Conservation (phyloP, 1,140 invertebrate genomes). For the Drosophila persimilis region DNA sequence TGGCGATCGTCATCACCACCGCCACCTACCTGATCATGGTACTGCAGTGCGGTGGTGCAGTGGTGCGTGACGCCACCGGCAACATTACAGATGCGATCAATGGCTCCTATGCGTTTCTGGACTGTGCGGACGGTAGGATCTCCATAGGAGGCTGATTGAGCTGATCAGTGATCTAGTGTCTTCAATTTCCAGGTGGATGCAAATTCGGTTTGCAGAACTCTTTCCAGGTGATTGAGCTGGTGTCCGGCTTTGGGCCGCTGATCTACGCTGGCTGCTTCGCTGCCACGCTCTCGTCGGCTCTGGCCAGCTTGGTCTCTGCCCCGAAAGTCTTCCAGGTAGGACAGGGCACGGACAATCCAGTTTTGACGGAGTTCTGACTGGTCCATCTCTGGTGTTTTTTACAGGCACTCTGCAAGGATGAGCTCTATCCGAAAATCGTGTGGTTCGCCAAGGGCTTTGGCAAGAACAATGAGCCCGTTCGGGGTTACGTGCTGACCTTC, state of each 20-base stretch:
- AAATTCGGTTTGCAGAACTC: conserved; percentile 89
- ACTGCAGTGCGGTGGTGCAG: conserved; percentile 88
- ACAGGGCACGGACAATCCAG: too few relatives aligned
- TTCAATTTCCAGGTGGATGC: conserved; percentile 81
- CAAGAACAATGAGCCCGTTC: conserved; percentile 94
- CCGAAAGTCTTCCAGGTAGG: conserved; percentile 94
- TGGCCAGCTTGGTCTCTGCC: conserved; percentile 97
- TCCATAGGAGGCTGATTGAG: neutral
- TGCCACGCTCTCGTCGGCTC: conserved; percentile 96
- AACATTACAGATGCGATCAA: conserved; percentile 84
- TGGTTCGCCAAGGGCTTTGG: conserved; percentile 97
- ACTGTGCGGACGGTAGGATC: conserved; percentile 82
- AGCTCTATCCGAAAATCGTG: conserved; percentile 95
- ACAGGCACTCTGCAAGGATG: conserved; percentile 96
- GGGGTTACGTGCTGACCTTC: conserved; percentile 96
- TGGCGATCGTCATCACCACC: conserved; percentile 94
- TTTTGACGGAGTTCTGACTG: neutral
- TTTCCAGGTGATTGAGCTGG: conserved; percentile 93
- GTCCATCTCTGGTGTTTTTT: neutral
- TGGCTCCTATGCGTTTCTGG: conserved; percentile 82
- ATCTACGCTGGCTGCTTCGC: conserved; percentile 98
- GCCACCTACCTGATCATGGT: conserved; percentile 93
- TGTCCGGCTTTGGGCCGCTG: conserved; percentile 94
- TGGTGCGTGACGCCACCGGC: conserved; percentile 91
- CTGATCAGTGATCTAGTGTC: conserved; percentile 15